phyloP scores from a whole-genome alignment of 2,113 vertebrate species.

The Lasiurus borealis region DNA sequence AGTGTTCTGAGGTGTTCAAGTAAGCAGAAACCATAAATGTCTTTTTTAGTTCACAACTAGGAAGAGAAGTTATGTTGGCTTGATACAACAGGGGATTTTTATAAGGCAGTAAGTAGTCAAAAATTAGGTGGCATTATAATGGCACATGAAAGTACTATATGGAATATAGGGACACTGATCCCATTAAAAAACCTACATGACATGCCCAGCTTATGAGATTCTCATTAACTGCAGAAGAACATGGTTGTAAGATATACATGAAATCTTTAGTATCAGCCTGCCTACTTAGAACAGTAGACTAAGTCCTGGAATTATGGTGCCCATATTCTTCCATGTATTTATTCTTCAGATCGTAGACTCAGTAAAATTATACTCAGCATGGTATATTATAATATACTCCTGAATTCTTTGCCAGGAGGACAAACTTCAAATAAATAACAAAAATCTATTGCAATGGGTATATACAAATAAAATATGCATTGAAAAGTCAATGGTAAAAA shows the following conservation, averaged over 20 bases:
- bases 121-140: not conserved
- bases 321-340: not conserved
- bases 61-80: not conserved
- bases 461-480: not conserved
- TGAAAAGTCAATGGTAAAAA: not conserved
- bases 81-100: not conserved
- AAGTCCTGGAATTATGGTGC: not conserved
- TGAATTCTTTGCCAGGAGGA: not conserved
- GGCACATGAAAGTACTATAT: not conserved
- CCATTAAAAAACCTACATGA: not conserved
- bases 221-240: not conserved
- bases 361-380: not conserved
- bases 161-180: not conserved
- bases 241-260: not conserved
- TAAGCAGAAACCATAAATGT: not conserved
- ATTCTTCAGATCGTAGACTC: not conserved
- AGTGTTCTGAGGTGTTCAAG: not conserved
- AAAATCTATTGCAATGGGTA: not conserved
- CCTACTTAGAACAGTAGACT: not conserved
- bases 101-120: not conserved
- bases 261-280: not conserved
- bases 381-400: not conserved
- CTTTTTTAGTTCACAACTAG: not conserved
- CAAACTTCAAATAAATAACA: not conserved
- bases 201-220: not conserved